Evolutionary conservation across 2,888 invertebrate genomes (phyloP), one percentile per base, ranked within the genome.

Genomic region (Mesorhabditis belari): DNA sequence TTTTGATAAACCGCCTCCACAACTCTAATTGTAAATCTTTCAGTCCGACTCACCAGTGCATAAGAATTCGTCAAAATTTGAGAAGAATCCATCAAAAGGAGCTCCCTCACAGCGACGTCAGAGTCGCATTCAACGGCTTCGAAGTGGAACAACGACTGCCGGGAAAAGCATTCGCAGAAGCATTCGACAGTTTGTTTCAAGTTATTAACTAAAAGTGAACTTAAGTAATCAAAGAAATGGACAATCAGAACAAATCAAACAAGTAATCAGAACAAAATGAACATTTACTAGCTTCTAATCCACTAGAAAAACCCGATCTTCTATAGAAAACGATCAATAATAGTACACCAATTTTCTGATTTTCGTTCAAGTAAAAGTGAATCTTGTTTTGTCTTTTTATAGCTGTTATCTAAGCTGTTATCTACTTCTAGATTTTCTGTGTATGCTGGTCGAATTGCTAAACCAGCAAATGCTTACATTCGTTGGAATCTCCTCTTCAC

Each of bases 401-500:
- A n/a, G 12, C 51, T 50, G 19, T n/a, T n/a, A n/a, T 21, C 21
- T 50, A 9, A n/a, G 51, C 21, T 21, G n/a, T 9, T 6, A 50
- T 9, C 17, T 2, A 19, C 23, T 50, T 50, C 9, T 23, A 19
- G 19, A 24, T 26, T n/a, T 26, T n/a, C 25, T 27, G 28, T 52
- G n/a, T 75, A 75, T 56, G 66, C 69, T 12, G 75, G 75, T n/a
- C 65, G 73, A 49, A 63, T 71, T 53, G 67, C 72, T 21, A 75
- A 75, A 53, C 71, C 74, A n/a, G 74, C 74, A 0, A 73, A 75
- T 49, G 65, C 66, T 1, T 73, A 71, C 29, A 61, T 76, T 24
- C 71, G 76, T n/a, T 76, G 76, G 76, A 76, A 76, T 56, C 60
- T 76, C 17, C 65, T 76, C 9, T 76, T 76, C 69, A 76, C 75